Evolutionary conservation across 2,888 invertebrate species (phyloP).

Genomic region (Philopedon plagiatum): DNA sequence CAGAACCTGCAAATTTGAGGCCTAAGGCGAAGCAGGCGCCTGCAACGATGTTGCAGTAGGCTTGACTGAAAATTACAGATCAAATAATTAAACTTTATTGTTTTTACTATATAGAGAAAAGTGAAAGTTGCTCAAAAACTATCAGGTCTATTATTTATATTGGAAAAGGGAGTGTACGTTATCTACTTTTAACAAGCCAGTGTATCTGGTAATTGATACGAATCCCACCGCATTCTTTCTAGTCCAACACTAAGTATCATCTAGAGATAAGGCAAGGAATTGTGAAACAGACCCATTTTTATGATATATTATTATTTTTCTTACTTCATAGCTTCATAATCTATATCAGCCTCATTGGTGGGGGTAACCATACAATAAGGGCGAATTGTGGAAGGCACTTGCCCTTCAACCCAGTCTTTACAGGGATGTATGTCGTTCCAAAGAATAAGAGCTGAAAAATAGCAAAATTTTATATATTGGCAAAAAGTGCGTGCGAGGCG

Average conservation of each 20-base stretch:
- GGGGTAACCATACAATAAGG: slow-evolving; percentile 86
- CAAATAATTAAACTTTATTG: too few species aligned
- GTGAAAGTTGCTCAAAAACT: too few species aligned
- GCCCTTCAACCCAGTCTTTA: slow-evolving; percentile 86
- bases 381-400: slow-evolving; percentile 83
- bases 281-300: too few species aligned
- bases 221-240: too few species aligned
- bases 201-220: too few species aligned
- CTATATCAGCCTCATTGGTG: slow-evolving; percentile 77
- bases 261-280: too few species aligned
- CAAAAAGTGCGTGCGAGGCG: neutral
- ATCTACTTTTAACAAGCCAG: too few species aligned
- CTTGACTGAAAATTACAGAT: slow-evolving; percentile 80
- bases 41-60: slow-evolving; percentile 95
- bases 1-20: slow-evolving; percentile 93
- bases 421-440: slow-evolving; percentile 90
- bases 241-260: too few species aligned
- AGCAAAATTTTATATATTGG: neutral
- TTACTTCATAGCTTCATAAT: slow-evolving; percentile 95
- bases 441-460: slow-evolving; percentile 80
- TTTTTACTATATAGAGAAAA: too few species aligned
- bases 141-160: too few species aligned
- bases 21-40: slow-evolving; percentile 96
- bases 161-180: too few species aligned
- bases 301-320: slow-evolving; percentile 48